Evolutionary conservation across 2,888 invertebrate genomes (phyloP), one percentile per base, ranked within the genome.

Genomic region (Epistrophella euchroma): DNA sequence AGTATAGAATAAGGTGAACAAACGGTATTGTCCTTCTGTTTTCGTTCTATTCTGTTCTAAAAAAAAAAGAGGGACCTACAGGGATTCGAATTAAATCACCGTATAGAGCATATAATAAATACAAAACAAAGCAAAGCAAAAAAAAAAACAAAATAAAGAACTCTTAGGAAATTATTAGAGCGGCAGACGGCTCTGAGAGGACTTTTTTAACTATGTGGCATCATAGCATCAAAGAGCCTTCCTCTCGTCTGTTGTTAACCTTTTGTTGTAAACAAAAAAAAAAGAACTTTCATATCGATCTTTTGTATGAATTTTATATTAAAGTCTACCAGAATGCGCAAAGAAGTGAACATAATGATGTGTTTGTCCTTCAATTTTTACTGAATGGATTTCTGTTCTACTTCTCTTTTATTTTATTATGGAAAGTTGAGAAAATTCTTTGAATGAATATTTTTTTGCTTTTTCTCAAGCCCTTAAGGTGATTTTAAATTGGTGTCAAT

Each of bases 161-260:
- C 71, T 66, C 81, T 82, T 37, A 40, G 40, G 47, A 71, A 77
- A 45, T 83, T 83, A 83, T 78, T 83, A 73, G 82, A 83, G 81
- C 76, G 64, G 47, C 76, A 76, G 70, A 76, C 60, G 40, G 47
- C 56, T 40, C 19, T 35, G 7, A 32, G 9, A 35, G 71, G 17
- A n/a, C 35, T 55, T 68, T 68, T 68, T 37, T 35, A 62, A 70
- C 40, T 71, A 55, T 60, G 45, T 58, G 43, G 45, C 64, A 52
- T 6, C 6, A 5, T 5, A 79, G 25, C 19, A 56, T 70, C 62
- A 80, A 80, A 80, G 70, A 62, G 70, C 73, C 35, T 19, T 60
- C 13, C 9, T 40, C 15, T 25, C 43, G 28, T 32, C 2, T 37
- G 45, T 45, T 40, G 37, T 50, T 3, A 71, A 66, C 15, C 81